These are phyloP conservation scores for Steromphala cineraria DNA, from an alignment of 2,888 invertebrate species.

Conservation along the genomic window DNA sequence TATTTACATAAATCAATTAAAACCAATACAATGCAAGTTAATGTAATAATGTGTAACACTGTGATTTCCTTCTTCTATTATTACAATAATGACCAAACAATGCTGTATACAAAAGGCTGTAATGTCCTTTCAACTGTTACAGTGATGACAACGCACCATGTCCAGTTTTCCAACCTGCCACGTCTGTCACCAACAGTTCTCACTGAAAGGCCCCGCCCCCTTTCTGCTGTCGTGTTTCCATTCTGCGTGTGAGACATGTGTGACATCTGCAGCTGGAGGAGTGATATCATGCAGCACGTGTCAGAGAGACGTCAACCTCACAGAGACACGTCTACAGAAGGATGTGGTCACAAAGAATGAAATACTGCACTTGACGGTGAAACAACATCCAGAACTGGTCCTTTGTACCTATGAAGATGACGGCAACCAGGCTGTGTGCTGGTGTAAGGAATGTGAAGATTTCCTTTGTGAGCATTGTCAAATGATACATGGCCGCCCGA, in stretches of 20 bases:
- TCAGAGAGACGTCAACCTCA: background rate
- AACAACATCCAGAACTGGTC: background rate
- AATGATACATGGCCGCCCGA: background rate
- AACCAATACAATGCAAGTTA: no score
- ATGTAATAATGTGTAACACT: no score
- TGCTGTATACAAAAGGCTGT: no score
- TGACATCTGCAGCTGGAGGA: background rate
- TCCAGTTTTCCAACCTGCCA: background rate
- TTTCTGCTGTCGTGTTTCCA: background rate
- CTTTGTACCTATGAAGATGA: slow-evolving; percentile 1
- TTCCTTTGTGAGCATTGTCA: background rate
- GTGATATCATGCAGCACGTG: slow-evolving; percentile 5
- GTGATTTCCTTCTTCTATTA: no score
- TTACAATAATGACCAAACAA: no score
- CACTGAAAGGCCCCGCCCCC: background rate
- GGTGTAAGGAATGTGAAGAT: slow-evolving; percentile 10
- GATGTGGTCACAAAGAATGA: background rate
- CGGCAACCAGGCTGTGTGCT: slow-evolving; percentile 16
- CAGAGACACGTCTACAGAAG: background rate
- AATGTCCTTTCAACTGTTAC: no score
- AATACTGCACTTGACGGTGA: background rate
- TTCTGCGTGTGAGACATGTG: slow-evolving; percentile 3
- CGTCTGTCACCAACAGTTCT: background rate
- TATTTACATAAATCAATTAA: no score
- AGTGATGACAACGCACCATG: background rate